Conservation (phyloP, 1,140 invertebrate species). For the Eupristina koningsbergeri region DNA sequence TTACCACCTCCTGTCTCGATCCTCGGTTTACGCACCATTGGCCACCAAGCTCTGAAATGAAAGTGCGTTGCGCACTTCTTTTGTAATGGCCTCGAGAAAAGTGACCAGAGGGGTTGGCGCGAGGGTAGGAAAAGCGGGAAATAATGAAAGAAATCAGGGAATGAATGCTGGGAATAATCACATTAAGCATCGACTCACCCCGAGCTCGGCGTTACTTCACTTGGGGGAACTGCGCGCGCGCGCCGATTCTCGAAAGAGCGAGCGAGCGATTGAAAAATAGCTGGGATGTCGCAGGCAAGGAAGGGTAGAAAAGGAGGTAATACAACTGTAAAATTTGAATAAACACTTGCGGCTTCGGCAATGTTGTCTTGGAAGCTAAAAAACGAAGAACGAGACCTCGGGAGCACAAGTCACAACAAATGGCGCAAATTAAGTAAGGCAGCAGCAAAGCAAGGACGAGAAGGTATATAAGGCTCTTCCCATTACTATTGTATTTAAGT, state of each 20-base stretch:
- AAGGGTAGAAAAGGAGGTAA: not conserved
- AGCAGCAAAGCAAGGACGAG: not conserved
- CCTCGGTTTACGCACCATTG: conserved; percentile 66
- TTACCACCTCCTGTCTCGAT: conserved; percentile 58
- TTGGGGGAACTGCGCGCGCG: not conserved
- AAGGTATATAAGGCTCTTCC: not conserved
- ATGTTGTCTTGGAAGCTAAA: not conserved
- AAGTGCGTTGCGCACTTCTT: conserved; percentile 57
- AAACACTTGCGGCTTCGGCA: not conserved
- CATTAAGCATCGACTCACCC: conserved; percentile 55
- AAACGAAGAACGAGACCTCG: conserved; percentile 20
- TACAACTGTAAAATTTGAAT: conserved; percentile 37
- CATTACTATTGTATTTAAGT: conserved; percentile 28
- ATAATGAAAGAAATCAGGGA: conserved; percentile 4
- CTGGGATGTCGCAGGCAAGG: not conserved
- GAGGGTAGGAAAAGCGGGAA: not conserved
- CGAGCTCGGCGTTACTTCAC: conserved; percentile 2
- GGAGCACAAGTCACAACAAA: conserved; percentile 9
- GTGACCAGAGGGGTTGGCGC: conserved; percentile 25
- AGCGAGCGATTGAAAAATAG: conserved; percentile 4
- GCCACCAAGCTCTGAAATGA: conserved; percentile 68
- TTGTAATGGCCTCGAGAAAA: conserved; percentile 49
- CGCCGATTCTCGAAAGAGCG: not conserved
- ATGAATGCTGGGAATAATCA: conserved; percentile 61
- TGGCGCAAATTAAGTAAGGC: conserved; percentile 32